Evolutionary conservation across 2,113 vertebrate genomes (phyloP), one percentile per base, ranked within the genome.

Genomic region (Campylomormyrus tamandua): DNA sequence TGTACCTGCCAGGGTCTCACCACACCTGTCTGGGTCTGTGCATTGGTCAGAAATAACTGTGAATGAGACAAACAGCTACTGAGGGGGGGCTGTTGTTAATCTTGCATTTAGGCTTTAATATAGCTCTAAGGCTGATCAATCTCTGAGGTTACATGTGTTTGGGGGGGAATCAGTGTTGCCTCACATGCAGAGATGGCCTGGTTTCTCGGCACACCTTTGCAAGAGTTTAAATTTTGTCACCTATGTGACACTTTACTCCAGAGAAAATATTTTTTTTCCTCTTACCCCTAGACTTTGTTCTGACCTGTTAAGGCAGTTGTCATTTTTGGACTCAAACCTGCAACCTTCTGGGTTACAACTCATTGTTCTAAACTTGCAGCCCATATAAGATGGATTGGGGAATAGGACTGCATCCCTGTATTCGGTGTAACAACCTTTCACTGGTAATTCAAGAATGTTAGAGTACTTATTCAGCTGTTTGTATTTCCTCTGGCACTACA

Each of bases 21-120:
- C 50, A 3, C 13, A 52, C 50, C 13, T 52, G 15, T 52, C 13
- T 52, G 13, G 50, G 50, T 52, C 13, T 53, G 52, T 3, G 48
- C 89, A 90, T 90, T 77, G 89, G 91, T 92, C 62, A 87, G 66
- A 88, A 89, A 91, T 92, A 91, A 90, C 89, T 70, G 48, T 83
- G 46, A 90, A 91, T 92, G 91, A 92, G 88, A 80, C 83, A 66
- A 86, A 84, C 45, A 39, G 90, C 39, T 53, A 35, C 42, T 70
- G 58, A 62, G 39, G 66, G 50, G 4, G 15, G 58, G 87, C n/a
- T 80, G 24, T 52, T 89, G 84, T 92, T 93, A 90, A 91, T 90
- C 90, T 90, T 89, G 90, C 84, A 90, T 90, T 91, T 89, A 90
- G 87, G 62, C 53, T 89, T 91, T 89, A 66, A 91, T 91, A 87